A percentile compares a stretch with the other conserved stretches of the same genome.
These are phyloP conservation scores for Prionace glauca DNA, from an alignment of 2,797 vertebrate species.

Conservation along the genomic window DNA sequence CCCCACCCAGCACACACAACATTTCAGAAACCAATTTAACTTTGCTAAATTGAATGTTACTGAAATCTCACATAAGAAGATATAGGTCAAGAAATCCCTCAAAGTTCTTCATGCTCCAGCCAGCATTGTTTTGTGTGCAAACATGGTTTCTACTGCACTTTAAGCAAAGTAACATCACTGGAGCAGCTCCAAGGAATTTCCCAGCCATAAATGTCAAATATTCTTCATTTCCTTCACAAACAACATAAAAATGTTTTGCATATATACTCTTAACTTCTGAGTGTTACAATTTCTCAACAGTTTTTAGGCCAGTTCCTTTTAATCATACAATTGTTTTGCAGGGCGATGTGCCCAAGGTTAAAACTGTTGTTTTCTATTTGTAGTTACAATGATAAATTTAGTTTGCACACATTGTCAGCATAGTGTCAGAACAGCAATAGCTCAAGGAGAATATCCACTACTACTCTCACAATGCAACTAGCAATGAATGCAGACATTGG, in stretches of 20 bases:
- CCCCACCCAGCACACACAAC: neutral
- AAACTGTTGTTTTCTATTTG: neutral
- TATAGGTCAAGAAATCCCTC: neutral
- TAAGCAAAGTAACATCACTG: neutral
- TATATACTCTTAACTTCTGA: neutral
- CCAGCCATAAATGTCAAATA: neutral
- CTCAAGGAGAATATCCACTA: neutral
- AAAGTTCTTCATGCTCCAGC: neutral
- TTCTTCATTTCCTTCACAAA: neutral
- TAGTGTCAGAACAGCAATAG: neutral
- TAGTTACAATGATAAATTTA: neutral
- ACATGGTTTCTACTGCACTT: neutral
- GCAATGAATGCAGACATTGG: neutral
- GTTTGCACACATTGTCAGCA: neutral
- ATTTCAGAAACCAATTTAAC: neutral
- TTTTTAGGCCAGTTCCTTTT: neutral
- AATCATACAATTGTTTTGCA: neutral
- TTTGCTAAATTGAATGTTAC: neutral
- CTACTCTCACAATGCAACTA: no score
- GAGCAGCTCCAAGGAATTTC: neutral
- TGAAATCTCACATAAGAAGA: neutral
- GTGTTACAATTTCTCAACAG: neutral
- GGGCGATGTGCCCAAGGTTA: neutral
- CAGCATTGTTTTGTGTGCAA: neutral
- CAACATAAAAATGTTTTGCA: neutral